These are phyloP conservation scores for Fragum fragum DNA, from an alignment of 2,888 invertebrate genomes.

Conservation along the genomic window DNA sequence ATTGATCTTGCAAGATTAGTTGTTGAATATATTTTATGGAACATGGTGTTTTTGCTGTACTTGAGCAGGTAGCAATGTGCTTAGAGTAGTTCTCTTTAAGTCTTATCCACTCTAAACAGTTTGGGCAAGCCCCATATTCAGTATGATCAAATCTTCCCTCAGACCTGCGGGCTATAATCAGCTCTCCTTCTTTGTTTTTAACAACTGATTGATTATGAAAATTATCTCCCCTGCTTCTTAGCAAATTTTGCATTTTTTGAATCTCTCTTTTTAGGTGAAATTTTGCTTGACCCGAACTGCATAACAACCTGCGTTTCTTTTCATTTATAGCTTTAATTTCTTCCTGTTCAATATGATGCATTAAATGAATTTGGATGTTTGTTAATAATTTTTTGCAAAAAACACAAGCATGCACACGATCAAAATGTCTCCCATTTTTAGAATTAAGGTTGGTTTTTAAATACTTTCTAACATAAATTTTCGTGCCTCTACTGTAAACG, in stretches of 20 bases:
- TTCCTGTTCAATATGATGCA: constrained; percentile 17
- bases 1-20: constrained; percentile 18
- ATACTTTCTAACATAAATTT: constrained; percentile 42
- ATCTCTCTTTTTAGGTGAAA: neutral
- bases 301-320: neutral
- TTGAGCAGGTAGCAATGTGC: constrained; percentile 25
- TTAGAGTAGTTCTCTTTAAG: constrained; percentile 31
- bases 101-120: constrained; percentile 46
- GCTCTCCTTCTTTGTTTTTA: constrained; percentile 33
- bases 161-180: constrained; percentile 31
- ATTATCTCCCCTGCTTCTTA: constrained; percentile 44
- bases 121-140: constrained; percentile 51
- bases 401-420: constrained; percentile 49
- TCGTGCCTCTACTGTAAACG: constrained; percentile 40
- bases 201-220: constrained; percentile 36
- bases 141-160: constrained; percentile 19
- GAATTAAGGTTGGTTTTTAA: constrained; percentile 42
- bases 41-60: constrained; percentile 6
- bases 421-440: constrained; percentile 36
- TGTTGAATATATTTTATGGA: constrained; percentile 15
- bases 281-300: constrained; percentile 14
- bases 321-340: constrained; percentile 15
- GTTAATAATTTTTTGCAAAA: constrained; percentile 37
- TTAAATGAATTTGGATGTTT: constrained; percentile 47
- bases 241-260: neutral